A percentile compares a stretch with the other conserved stretches of the same genome.
Conservation (phyloP, 2,113 vertebrate species). For the Numenius arquata region DNA sequence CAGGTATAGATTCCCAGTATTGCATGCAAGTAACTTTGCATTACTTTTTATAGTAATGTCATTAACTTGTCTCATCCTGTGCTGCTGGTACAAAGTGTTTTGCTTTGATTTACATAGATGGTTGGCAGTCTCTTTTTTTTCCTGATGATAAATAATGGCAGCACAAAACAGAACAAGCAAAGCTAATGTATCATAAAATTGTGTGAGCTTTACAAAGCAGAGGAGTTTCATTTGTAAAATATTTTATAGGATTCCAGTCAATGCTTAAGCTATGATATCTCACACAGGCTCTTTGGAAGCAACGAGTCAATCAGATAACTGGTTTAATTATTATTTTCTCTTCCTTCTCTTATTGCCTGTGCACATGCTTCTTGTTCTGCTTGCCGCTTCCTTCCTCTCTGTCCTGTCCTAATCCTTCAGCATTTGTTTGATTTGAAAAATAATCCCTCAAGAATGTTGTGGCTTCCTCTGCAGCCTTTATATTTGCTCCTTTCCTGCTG, state of each 20-base stretch:
- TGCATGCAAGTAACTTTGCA: neutral
- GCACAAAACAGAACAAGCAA: neutral
- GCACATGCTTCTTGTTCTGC: neutral
- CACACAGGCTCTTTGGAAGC: neutral
- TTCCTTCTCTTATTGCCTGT: neutral
- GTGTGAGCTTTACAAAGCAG: neutral
- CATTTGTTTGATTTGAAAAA: neutral
- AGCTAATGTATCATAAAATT: neutral
- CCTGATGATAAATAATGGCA: neutral
- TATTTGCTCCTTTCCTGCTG: neutral
- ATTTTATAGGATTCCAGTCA: neutral
- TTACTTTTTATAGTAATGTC: neutral
- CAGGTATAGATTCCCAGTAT: neutral
- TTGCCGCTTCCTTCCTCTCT: neutral
- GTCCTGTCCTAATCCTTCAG: neutral
- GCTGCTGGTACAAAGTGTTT: neutral
- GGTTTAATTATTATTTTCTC: neutral
- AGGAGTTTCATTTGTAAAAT: neutral
- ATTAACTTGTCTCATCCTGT: neutral
- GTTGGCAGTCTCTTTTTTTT: neutral
- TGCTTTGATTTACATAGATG: neutral
- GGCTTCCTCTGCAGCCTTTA: neutral
- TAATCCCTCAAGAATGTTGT: neutral
- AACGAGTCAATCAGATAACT: neutral
- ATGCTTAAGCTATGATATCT: neutral